phyloP scores from a whole-genome alignment of 1,140 invertebrate genomes.

The Drosophila mojavensis region DNA sequence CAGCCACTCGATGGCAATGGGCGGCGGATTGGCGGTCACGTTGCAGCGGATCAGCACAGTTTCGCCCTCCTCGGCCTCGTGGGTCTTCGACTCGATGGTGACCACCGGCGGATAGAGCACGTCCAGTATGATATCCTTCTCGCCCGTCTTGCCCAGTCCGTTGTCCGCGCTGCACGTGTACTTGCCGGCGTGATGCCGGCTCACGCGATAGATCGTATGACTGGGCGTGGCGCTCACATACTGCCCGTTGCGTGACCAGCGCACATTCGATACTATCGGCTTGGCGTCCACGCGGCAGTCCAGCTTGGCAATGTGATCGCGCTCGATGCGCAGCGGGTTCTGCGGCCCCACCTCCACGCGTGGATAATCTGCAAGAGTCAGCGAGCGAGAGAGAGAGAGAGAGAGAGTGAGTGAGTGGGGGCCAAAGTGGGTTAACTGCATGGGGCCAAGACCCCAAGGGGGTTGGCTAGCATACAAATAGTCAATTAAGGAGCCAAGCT shows the following conservation, averaged over 20 bases:
- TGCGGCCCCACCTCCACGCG: slow-evolving; percentile 94
- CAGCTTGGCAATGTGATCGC: slow-evolving; percentile 91
- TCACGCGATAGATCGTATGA: slow-evolving; percentile 90
- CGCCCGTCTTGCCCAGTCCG: slow-evolving; percentile 89
- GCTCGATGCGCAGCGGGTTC: slow-evolving; percentile 93
- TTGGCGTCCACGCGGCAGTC: slow-evolving; percentile 95
- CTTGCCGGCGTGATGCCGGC: slow-evolving; percentile 92
- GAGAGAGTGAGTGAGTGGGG: slow-evolving; percentile 42
- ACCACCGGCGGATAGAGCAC: slow-evolving; percentile 94
- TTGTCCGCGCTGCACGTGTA: slow-evolving; percentile 95
- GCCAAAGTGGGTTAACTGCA: slow-evolving; percentile 9
- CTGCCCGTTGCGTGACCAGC: slow-evolving; percentile 92
- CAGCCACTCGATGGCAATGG: slow-evolving; percentile 92
- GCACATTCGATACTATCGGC: slow-evolving; percentile 90
- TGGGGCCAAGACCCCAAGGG: not conserved
- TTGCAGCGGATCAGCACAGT: slow-evolving; percentile 93
- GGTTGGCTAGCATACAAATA: slow-evolving; percentile 63
- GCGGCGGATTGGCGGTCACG: slow-evolving; percentile 93
- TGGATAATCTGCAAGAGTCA: slow-evolving; percentile 91
- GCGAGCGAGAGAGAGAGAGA: slow-evolving; percentile 13
- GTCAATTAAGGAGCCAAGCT: slow-evolving; percentile 65
- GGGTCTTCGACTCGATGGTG: slow-evolving; percentile 89
- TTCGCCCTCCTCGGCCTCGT: slow-evolving; percentile 93
- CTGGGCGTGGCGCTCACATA: slow-evolving; percentile 91
- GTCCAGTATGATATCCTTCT: slow-evolving; percentile 91